Percentiles rank a stretch among this genome's conserved stretches.
These are phyloP conservation scores for Vimba vimba DNA, from an alignment of 2,113 vertebrate genomes.

Conservation along the genomic window DNA sequence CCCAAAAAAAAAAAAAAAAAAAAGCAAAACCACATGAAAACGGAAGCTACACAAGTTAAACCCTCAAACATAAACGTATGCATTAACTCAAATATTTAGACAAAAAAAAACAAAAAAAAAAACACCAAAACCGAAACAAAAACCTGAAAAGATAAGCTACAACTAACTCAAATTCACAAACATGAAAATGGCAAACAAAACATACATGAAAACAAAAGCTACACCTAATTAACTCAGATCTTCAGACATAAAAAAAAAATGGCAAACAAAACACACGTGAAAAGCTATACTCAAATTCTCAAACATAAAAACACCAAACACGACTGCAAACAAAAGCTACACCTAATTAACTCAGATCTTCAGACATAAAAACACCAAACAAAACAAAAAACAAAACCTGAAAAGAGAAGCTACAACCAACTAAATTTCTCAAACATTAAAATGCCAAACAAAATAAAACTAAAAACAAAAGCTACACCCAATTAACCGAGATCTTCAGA, in stretches of 20 bases:
- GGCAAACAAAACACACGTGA: background rate
- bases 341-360: background rate
- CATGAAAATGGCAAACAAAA: background rate
- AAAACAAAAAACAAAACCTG: background rate
- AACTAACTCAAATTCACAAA: no score
- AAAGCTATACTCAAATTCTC: no score
- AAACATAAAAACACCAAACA: no score
- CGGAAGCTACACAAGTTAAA: background rate
- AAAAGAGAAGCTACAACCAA: no score
- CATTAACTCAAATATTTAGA: background rate
- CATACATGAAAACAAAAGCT: background rate
- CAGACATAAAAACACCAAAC: background rate
- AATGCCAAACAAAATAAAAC: background rate
- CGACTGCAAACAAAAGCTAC: no score
- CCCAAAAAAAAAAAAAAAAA: no score
- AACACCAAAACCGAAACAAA: background rate
- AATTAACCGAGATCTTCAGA: background rate
- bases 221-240: background rate
- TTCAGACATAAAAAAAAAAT: background rate
- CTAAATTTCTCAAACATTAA: background rate
- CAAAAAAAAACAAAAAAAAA: no score
- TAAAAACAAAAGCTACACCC: background rate
- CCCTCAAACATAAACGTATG: background rate
- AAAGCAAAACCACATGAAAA: background rate
- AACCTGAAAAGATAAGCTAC: no score